Conservation (phyloP, 2,888 invertebrate species). For the Aquatica leii region DNA sequence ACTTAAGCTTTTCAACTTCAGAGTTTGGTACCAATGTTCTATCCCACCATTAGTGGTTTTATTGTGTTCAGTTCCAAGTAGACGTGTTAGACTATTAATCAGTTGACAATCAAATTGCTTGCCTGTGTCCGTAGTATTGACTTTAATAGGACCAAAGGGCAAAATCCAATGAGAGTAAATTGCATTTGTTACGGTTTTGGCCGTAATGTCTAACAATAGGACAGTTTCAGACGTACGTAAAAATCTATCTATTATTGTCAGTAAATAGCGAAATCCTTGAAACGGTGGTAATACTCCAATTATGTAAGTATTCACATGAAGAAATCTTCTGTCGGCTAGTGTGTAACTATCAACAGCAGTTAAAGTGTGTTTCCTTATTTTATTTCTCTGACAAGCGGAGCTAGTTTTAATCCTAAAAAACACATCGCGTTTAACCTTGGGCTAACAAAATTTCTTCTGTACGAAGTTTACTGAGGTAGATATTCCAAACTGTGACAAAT, state of each 20-base stretch:
- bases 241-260: slow-evolving; percentile 18
- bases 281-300: no score
- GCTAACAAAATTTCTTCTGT: no score
- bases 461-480: no score
- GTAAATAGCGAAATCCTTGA: background rate
- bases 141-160: background rate
- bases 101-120: background rate
- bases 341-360: no score
- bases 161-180: background rate
- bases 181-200: background rate
- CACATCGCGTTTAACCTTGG: no score
- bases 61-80: background rate
- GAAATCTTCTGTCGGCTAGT: no score
- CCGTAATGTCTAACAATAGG: slow-evolving; percentile 2
- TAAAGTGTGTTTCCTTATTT: no score
- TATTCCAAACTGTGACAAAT: no score
- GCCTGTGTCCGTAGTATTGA: background rate
- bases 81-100: background rate
- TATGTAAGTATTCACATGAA: no score
- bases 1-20: background rate
- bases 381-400: no score
- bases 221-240: slow-evolving; percentile 8
- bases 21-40: background rate
- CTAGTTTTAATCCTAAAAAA: no score
- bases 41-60: slow-evolving; percentile 2